A percentile compares a stretch with the other conserved stretches of the same genome.
phyloP scores from a whole-genome alignment of 2,113 vertebrate genomes.

The Eurystomus gularis region DNA sequence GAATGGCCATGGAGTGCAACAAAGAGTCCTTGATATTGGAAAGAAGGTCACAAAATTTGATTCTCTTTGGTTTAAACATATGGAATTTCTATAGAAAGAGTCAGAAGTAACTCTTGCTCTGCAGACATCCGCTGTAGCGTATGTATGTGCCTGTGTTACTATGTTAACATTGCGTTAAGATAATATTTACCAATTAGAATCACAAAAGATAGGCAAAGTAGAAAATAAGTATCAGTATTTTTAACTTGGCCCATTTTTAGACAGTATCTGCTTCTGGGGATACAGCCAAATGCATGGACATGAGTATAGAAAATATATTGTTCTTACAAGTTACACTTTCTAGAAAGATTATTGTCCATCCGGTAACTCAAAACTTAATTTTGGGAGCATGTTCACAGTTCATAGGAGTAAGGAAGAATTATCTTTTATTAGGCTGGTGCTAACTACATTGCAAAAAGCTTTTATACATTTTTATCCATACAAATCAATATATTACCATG shows the following conservation, averaged over 20 bases:
- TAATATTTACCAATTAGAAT: background rate
- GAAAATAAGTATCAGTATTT: background rate
- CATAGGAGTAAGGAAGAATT: background rate
- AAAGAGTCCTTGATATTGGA: constrained; percentile 23
- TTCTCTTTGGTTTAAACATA: background rate
- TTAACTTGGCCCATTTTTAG: background rate
- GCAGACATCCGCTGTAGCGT: background rate
- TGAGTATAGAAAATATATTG: background rate
- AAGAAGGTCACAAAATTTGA: background rate
- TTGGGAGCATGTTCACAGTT: background rate
- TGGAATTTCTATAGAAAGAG: background rate
- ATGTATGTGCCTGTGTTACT: background rate
- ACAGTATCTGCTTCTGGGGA: background rate
- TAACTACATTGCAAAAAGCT: background rate
- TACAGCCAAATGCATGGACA: background rate
- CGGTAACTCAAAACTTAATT: background rate
- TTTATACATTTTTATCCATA: background rate
- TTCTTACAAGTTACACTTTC: background rate
- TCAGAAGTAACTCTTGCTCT: background rate
- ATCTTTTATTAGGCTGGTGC: background rate
- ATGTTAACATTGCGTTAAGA: background rate
- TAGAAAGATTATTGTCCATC: background rate
- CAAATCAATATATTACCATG: background rate
- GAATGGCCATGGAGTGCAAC: background rate
- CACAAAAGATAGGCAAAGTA: background rate